Base-by-base conservation (phyloP, 2,888 invertebrate species). In the Phorcus lineatus region DNA sequence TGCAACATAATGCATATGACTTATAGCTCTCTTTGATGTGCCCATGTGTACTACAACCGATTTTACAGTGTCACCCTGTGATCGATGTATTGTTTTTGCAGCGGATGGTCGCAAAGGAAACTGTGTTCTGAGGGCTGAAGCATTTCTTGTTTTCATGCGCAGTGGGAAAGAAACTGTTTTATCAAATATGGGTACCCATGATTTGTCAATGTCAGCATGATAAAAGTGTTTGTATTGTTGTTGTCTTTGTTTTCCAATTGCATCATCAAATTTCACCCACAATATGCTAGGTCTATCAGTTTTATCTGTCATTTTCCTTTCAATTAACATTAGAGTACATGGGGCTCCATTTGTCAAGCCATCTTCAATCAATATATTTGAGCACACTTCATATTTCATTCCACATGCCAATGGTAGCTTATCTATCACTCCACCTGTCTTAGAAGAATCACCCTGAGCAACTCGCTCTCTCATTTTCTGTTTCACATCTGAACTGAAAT, bases 331-430 rank as follows among this genome's bases (percentile, higher is more conserved):
- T 2, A 84, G 55, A 77, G 67, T 74, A 66, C 85, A 83, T 40
- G 81, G 80, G 16, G 83, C 82, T n/a, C 84, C 86, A 84, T 86
- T 86, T 11, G 82, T 84, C 22, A 86, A 57, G 7, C 85, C 85
- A 85, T 85, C 85, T 24, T 80, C 74, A 52, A 81, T 82, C 55
- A 82, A 78, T 52, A 86, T 16, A 75, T 85, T 85, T 19, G 82
- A 75, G 31, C 81, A 78, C 11, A 85, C 22, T 47, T 83, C 85
- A 80, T 82, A 83, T n/a, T 62, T 31, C 22, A 78, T 66, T 22
- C 81, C 81, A 57, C 78, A 74, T 52, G 78, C 54, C n/a, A 80
- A 54, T 40, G 66, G 19, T 16, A 84, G 53, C 28, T 66, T 22
- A 36, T 70, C 81, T 17, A 74, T 40, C 16, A 85, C 52, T 76